phyloP scores from a whole-genome alignment of 1,140 invertebrate genomes.

The Zeugodacus cucurbitae region DNA sequence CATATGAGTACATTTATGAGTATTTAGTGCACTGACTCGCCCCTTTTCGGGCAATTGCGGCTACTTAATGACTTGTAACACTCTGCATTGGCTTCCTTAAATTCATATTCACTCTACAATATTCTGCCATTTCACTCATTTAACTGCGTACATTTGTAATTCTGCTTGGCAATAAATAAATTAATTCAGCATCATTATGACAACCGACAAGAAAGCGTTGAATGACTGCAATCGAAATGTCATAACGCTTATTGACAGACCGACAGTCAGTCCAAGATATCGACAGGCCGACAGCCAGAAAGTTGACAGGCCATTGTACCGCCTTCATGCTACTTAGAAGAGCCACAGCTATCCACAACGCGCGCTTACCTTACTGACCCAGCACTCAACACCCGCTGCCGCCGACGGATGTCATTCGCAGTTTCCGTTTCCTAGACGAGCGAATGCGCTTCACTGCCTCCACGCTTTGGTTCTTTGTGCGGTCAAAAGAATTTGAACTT shows the following conservation, averaged over 20 bases:
- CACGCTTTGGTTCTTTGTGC: not conserved
- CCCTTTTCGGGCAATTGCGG: conserved; percentile 52
- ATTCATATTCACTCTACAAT: not conserved
- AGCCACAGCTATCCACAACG: no score
- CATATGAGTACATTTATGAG: conserved; percentile 17
- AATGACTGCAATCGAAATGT: not conserved
- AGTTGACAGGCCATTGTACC: not conserved
- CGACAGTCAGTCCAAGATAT: no score
- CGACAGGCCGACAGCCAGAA: not conserved
- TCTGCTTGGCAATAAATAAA: conserved; percentile 1
- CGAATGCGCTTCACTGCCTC: conserved; percentile 12
- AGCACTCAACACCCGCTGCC: not conserved
- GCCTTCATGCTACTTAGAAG: not conserved
- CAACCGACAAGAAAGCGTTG: not conserved
- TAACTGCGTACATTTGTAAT: not conserved
- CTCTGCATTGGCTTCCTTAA: not conserved
- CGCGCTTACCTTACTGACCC: not conserved
- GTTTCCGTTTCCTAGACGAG: conserved; percentile 41
- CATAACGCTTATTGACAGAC: conserved; percentile 8
- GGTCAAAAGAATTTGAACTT: conserved; percentile 11
- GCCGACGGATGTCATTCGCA: conserved; percentile 56
- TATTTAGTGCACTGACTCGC: not conserved
- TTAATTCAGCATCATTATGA: conserved; percentile 40
- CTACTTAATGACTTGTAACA: conserved; percentile 59
- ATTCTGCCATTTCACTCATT: not conserved